Base-by-base conservation (phyloP, 1,140 invertebrate species). In the Drosophila chauvacae region DNA sequence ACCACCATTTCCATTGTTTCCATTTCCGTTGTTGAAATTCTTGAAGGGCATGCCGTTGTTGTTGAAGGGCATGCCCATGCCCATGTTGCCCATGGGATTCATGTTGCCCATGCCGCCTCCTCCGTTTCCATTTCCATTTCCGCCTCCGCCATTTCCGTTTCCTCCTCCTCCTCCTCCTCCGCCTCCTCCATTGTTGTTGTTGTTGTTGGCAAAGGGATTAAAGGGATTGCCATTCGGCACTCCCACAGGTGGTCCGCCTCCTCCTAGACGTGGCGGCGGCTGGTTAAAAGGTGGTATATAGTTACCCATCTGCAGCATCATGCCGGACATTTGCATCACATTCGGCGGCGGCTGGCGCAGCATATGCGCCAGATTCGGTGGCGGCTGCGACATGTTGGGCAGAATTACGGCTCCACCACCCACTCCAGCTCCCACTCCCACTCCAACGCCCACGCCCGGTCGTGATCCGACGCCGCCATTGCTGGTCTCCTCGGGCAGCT, bases 211-310 rank as follows among this genome's bases (percentile, higher is more conserved):
- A 57, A 86, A 90, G 11, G 93, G 81, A 85, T 94, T 94, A 66
- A 94, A 92, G 41, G 93, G 93, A 65, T 94, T 93, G 91, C 50
- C 92, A 86, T 61, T 93, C 81, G 20, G 93, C 93, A 73, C n/a
- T 90, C 20, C 53, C 26, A 51, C 28, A 1, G 41, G 30, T 33
- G 35, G 35, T 18, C 65, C 37, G 13, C 33, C 48, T 11, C 18
- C 51, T 33, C 23, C 59, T 39, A 55, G 18, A 28, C 56, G 53
- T 1, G 81, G 77, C 6, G 88, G 75, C 48, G 79, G 77, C 30
- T 83, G 81, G 41, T 81, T 80, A 87, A 93, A 94, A 91, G 71
- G 90, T 53, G 73, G 87, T 55, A 74, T 80, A 60, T 90, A 77
- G 59, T 26, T 80, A 39, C 74, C 73, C 91, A 92, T 94, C 35